These are phyloP conservation scores for Phorcus lineatus DNA, from an alignment of 2,888 invertebrate genomes.

Conservation along the genomic window DNA sequence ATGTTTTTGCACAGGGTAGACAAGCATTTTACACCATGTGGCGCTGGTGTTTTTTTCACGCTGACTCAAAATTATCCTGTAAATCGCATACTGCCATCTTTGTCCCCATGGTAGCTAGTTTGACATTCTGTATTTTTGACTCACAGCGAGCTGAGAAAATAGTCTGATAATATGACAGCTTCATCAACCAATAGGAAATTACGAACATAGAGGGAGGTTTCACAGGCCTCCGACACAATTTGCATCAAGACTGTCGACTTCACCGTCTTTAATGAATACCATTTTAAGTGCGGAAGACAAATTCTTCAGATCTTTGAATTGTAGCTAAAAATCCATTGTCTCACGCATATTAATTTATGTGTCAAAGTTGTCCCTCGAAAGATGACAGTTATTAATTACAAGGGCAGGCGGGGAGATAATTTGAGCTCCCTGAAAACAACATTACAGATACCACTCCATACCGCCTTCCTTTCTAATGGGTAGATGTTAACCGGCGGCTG, in stretches of 20 bases:
- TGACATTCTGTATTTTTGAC: neutral
- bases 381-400: conserved; percentile 9
- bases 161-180: conserved; percentile 7
- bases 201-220: neutral
- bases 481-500: neutral
- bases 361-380: neutral
- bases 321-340: neutral
- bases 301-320: conserved; percentile 2
- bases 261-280: neutral
- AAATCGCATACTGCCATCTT: neutral
- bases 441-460: neutral
- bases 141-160: neutral
- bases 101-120: neutral
- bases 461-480: conserved; percentile 12
- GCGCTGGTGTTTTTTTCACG: neutral
- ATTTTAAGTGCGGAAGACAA: conserved; percentile 2
- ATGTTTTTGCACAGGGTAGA: neutral
- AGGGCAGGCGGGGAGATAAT: neutral
- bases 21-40: neutral
- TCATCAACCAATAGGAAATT: conserved; percentile 15
- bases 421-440: neutral
- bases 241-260: conserved; percentile 4
- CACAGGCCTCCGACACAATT: neutral
- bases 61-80: neutral
- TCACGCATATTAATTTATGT: conserved; percentile 9